Conservation (phyloP, 2,888 invertebrate genomes). For the Ophioninae sp. region DNA sequence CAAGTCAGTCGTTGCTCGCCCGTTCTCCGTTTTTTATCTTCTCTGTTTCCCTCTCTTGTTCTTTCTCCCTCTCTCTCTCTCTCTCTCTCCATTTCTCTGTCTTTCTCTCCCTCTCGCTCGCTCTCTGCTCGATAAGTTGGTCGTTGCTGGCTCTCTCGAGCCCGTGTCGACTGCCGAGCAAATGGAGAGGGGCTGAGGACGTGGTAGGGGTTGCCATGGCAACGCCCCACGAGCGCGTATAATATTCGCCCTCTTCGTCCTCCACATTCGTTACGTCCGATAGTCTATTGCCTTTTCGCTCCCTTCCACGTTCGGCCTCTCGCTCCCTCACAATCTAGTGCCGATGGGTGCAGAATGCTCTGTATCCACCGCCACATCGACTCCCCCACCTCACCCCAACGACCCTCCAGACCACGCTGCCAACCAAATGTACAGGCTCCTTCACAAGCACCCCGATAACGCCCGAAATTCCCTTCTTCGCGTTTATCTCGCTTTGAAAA, state of each 20-base stretch:
- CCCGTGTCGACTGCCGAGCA: constrained; percentile 48
- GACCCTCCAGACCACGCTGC: constrained; percentile 61
- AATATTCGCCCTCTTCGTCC: constrained; percentile 70
- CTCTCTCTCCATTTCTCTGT: constrained; percentile 3
- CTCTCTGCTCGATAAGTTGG: constrained; percentile 45
- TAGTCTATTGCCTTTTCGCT: constrained; percentile 62
- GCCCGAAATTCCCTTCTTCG: constrained; percentile 43
- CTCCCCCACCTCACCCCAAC: constrained; percentile 48
- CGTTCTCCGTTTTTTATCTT: constrained; percentile 7
- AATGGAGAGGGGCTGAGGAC: constrained; percentile 56
- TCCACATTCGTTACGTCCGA: constrained; percentile 58
- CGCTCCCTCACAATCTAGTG: constrained; percentile 48
- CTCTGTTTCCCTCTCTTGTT: constrained; percentile 30
- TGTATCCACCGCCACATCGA: constrained; percentile 52
- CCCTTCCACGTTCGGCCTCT: constrained; percentile 39
- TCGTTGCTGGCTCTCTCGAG: constrained; percentile 49
- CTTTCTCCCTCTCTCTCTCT: constrained; percentile 37
- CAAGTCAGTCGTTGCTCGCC: constrained; percentile 27
- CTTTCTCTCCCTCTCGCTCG: constrained; percentile 39
- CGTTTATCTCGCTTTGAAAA: constrained; percentile 3
- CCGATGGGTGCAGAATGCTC: constrained; percentile 34
- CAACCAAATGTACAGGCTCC: constrained; percentile 69
- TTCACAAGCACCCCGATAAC: constrained; percentile 71
- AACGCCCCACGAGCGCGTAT: constrained; percentile 78
- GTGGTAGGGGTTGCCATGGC: constrained; percentile 76